A percentile compares a stretch with the other conserved stretches of the same genome.
These are phyloP conservation scores for Hylia prasina DNA, from an alignment of 2,113 vertebrate species.

Conservation along the genomic window DNA sequence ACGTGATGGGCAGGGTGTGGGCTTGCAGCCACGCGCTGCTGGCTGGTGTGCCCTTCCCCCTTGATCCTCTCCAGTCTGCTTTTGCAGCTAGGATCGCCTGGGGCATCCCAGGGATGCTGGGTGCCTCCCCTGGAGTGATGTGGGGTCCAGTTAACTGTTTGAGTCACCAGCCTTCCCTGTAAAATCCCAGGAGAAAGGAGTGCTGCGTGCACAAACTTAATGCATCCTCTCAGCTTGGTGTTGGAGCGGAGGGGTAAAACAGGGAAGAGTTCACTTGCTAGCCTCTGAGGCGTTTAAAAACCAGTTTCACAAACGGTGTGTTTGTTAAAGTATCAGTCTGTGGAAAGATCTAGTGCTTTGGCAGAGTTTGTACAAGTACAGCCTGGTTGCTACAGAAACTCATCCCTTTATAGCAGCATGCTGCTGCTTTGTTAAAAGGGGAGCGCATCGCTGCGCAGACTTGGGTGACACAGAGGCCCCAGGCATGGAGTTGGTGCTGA, in stretches of 20 bases:
- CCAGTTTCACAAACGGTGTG: background rate
- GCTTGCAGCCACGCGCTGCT: background rate
- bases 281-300: background rate
- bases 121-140: background rate
- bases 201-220: accelerated
- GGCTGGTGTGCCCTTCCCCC: background rate
- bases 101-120: background rate
- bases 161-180: background rate
- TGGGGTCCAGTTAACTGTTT: background rate
- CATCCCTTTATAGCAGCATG: constrained; percentile 51
- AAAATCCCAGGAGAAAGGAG: background rate
- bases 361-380: constrained; percentile 56
- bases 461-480: constrained; percentile 22
- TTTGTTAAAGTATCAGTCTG: background rate
- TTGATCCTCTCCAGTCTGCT: background rate
- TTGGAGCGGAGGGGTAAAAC: background rate
- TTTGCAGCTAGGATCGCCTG: background rate
- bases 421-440: constrained; percentile 39
- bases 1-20: background rate
- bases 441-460: background rate
- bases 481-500: background rate
- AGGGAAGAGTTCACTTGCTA: background rate
- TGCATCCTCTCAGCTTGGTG: background rate
- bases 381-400: constrained; percentile 58
- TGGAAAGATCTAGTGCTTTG: constrained; percentile 59